Evolutionary conservation across 2,888 invertebrate genomes (phyloP).

Genomic region (Synanthedon formicaeformis): DNA sequence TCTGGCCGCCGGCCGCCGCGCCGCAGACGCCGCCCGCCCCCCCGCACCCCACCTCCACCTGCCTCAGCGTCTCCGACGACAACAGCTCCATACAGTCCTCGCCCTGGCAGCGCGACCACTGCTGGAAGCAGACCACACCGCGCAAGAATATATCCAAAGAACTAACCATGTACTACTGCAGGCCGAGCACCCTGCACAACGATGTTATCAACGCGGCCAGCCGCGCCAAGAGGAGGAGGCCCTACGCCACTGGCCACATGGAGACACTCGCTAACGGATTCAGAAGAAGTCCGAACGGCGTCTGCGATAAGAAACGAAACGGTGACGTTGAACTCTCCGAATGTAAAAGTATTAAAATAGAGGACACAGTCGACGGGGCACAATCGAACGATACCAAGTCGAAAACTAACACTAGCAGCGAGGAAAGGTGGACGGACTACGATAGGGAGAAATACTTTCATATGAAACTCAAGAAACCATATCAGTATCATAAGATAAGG

Average conservation of each 20-base stretch:
- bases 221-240: conserved; percentile 75
- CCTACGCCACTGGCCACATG: conserved; percentile 61
- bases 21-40: conserved; percentile 71
- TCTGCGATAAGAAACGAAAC: conserved; percentile 36
- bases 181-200: conserved; percentile 63
- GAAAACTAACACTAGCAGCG: conserved; percentile 24
- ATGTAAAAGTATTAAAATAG: conserved; percentile 17
- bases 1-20: conserved; percentile 84
- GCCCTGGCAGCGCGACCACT: conserved; percentile 91
- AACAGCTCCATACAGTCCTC: conserved; percentile 91
- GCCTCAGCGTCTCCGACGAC: conserved; percentile 90
- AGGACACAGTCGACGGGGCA: conserved; percentile 38
- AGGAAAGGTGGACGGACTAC: conserved; percentile 42
- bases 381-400: conserved; percentile 13
- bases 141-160: conserved; percentile 80
- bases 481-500: conserved; percentile 63
- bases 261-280: conserved; percentile 27
- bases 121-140: conserved; percentile 87
- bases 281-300: conserved; percentile 12
- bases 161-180: conserved; percentile 77
- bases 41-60: conserved; percentile 75
- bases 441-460: conserved; percentile 59
- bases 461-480: conserved; percentile 66
- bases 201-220: conserved; percentile 50
- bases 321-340: conserved; percentile 36